A percentile compares a stretch with the other conserved stretches of the same genome.
These are phyloP conservation scores for Dufourea novaeangliae DNA, from an alignment of 1,140 invertebrate species.

Conservation along the genomic window DNA sequence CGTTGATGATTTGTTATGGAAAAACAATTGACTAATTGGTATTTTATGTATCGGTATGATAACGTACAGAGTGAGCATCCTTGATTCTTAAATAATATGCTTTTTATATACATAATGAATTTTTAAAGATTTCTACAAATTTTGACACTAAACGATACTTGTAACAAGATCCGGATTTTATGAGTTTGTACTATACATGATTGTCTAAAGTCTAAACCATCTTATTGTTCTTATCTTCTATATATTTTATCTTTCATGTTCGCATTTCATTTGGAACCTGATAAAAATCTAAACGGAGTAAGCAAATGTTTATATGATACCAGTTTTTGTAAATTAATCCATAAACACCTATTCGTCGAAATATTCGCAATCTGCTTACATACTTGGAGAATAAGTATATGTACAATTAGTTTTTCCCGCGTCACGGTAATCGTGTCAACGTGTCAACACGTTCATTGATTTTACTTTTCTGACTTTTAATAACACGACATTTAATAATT, in stretches of 20 bases:
- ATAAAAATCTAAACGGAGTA: no score
- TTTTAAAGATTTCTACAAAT: background rate
- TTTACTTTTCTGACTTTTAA: background rate
- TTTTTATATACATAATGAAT: background rate
- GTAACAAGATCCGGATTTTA: no score
- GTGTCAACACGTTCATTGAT: background rate
- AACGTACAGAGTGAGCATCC: background rate
- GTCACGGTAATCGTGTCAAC: no score
- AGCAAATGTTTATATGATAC: no score
- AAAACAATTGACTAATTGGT: conserved; percentile 16
- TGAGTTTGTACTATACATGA: no score
- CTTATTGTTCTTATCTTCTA: no score
- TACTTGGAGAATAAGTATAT: background rate
- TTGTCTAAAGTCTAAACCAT: no score
- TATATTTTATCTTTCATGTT: no score
- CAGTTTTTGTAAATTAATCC: no score
- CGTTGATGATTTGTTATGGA: conserved; percentile 16
- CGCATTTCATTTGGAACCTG: no score
- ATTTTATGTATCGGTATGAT: background rate
- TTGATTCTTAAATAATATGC: background rate
- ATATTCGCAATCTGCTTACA: no score
- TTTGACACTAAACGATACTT: background rate
- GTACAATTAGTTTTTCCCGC: conserved; percentile 6
- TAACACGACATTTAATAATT: background rate
- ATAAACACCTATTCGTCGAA: no score